Evolutionary conservation across 2,113 vertebrate species (phyloP), one percentile per base, ranked within the genome.

Genomic region (Scatophagus argus): DNA sequence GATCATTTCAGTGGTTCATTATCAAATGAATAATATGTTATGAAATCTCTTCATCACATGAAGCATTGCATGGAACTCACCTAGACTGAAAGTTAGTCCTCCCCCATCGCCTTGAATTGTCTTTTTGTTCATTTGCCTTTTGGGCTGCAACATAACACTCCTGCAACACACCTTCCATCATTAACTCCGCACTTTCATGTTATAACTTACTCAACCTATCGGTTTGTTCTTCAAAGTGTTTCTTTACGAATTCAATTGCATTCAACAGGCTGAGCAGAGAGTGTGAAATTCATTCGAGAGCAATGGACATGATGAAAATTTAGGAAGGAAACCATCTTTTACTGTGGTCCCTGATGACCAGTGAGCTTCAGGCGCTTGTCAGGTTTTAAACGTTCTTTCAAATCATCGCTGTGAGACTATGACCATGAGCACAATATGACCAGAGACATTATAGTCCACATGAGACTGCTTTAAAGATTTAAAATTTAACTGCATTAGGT

Each of bases 161-260:
- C n/a, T n/a, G n/a, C n/a, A n/a, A n/a, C n/a, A n/a, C n/a, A n/a
- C n/a, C n/a, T n/a, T n/a, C n/a, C n/a, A n/a, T n/a, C n/a, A n/a
- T n/a, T n/a, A n/a, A n/a, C n/a, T n/a, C n/a, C n/a, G n/a, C n/a
- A n/a, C n/a, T n/a, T n/a, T n/a, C n/a, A n/a, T n/a, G n/a, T n/a
- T n/a, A n/a, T n/a, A n/a, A n/a, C n/a, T n/a, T n/a, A n/a, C n/a
- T n/a, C n/a, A n/a, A n/a, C n/a, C n/a, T n/a, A n/a, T n/a, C n/a
- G n/a, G n/a, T n/a, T n/a, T n/a, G n/a, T n/a, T 31, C 55, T 62
- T 65, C 34, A 67, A 63, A 67, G 49, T 52, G 31, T 74, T 65
- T 69, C 54, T 66, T n/a, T 34, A 63, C 2, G 46, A 46, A 63
- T 68, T 67, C 31, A 74, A 74, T n/a, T n/a, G n/a, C n/a, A 84